Evolutionary conservation across 2,797 vertebrate species (phyloP).

Genomic region (Clarias platycephalus): DNA sequence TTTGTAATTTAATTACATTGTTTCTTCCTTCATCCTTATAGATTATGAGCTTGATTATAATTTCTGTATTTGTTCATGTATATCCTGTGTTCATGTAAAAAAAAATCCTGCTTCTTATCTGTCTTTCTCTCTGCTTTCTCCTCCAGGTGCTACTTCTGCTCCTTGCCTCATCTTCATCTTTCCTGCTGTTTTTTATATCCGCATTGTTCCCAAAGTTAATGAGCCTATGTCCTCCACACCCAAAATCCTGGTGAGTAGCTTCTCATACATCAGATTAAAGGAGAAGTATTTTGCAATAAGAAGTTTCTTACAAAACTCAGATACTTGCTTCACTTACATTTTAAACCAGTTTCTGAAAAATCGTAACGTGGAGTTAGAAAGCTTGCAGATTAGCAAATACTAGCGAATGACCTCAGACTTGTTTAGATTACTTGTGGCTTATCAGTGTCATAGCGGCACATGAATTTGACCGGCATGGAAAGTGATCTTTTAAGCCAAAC

Average conservation of each 20-base stretch:
- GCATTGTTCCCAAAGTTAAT: slow-evolving; percentile 90
- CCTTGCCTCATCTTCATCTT: slow-evolving; percentile 99
- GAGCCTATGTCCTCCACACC: slow-evolving; percentile 85
- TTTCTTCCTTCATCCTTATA: neutral
- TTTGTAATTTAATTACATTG: neutral
- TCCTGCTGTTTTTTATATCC: slow-evolving; percentile 96
- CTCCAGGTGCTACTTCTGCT: slow-evolving; percentile 91
- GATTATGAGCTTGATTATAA: neutral
- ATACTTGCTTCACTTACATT: neutral
- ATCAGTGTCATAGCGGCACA: neutral
- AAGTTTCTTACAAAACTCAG: neutral
- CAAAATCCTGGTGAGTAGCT: slow-evolving; percentile 87
- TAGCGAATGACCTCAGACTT: neutral
- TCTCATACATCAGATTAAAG: neutral
- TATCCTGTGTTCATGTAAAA: neutral
- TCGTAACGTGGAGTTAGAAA: neutral
- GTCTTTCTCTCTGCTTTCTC: slow-evolving; percentile 18
- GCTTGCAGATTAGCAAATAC: neutral
- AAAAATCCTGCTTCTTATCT: neutral
- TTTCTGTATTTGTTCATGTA: neutral
- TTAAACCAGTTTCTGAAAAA: neutral
- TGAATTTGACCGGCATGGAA: neutral
- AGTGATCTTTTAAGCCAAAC: neutral
- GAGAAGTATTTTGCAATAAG: neutral
- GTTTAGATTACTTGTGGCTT: neutral